Conservation (phyloP, 30 jellyfish, hydroid and myxozoan species). For the Chrysaora quinquecirrha region DNA sequence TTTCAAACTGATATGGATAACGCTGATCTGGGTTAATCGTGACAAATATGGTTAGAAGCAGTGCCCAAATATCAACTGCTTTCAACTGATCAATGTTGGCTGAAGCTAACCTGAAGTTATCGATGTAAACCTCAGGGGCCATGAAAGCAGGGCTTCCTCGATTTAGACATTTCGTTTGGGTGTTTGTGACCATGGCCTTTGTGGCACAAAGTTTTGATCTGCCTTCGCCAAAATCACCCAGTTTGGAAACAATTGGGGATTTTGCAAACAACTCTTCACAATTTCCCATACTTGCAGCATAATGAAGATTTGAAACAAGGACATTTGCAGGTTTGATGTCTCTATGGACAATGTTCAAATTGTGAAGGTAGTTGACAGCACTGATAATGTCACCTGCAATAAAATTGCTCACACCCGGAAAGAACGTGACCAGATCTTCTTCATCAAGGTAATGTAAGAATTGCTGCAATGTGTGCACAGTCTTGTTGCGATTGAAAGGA, state of each 20-base stretch:
- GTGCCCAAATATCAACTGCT: slow-evolving; percentile 18
- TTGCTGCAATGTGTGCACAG: background rate
- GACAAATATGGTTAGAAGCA: background rate
- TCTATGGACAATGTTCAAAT: slow-evolving; percentile 24
- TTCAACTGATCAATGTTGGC: slow-evolving; percentile 19
- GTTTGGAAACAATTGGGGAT: slow-evolving; percentile 6
- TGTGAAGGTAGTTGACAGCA: slow-evolving; percentile 24
- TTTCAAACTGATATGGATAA: slow-evolving; percentile 16
- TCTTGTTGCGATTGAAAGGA: slow-evolving; percentile 4
- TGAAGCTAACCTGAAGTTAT: background rate
- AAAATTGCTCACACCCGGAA: background rate
- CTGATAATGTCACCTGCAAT: slow-evolving; percentile 16
- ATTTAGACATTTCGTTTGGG: slow-evolving; percentile 1
- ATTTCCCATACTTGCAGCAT: background rate
- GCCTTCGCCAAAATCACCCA: slow-evolving; percentile 44
- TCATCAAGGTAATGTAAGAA: background rate
- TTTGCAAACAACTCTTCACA: background rate
- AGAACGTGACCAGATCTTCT: background rate
- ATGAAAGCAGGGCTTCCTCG: slow-evolving; percentile 20
- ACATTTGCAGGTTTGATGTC: slow-evolving; percentile 42
- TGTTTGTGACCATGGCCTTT: slow-evolving; percentile 2
- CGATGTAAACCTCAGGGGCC: slow-evolving; percentile 16
- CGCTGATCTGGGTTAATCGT: slow-evolving; percentile 8
- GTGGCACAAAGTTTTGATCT: slow-evolving; percentile 12
- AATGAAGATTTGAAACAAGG: slow-evolving; percentile 24